phyloP scores from a whole-genome alignment of 1,140 invertebrate genomes.

The Cepaea nemoralis region DNA sequence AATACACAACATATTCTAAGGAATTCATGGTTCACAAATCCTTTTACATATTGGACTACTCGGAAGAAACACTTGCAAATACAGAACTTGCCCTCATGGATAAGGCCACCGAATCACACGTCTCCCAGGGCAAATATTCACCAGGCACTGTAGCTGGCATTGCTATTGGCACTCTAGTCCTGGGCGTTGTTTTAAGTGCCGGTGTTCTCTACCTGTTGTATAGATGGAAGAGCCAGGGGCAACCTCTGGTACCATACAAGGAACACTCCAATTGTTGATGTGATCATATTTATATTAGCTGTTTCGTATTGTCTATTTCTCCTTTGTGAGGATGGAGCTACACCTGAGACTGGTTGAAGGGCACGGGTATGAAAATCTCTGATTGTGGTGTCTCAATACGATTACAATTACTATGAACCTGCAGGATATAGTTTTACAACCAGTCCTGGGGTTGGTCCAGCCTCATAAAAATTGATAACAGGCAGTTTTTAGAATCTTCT shows the following conservation, averaged over 20 bases:
- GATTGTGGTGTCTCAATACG: no score
- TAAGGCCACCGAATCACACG: background rate
- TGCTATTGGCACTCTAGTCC: background rate
- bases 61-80: no score
- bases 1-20: conserved; percentile 5
- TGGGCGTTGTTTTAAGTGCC: background rate
- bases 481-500: no score
- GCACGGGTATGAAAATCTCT: no score
- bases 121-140: background rate
- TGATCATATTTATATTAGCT: background rate
- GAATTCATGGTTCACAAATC: conserved; percentile 23
- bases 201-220: background rate
- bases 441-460: no score
- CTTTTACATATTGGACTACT: background rate
- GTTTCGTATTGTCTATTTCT: background rate
- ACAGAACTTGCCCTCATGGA: background rate
- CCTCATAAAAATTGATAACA: no score
- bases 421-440: no score
- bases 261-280: background rate
- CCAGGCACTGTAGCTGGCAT: background rate
- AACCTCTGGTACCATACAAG: background rate
- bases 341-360: no score
- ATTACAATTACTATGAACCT: no score
- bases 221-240: background rate
- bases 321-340: no score